Percentiles rank a stretch among this genome's conserved stretches.
These are phyloP conservation scores for Aythya fuligula DNA, from an alignment of 2,797 vertebrate genomes.

Conservation along the genomic window DNA sequence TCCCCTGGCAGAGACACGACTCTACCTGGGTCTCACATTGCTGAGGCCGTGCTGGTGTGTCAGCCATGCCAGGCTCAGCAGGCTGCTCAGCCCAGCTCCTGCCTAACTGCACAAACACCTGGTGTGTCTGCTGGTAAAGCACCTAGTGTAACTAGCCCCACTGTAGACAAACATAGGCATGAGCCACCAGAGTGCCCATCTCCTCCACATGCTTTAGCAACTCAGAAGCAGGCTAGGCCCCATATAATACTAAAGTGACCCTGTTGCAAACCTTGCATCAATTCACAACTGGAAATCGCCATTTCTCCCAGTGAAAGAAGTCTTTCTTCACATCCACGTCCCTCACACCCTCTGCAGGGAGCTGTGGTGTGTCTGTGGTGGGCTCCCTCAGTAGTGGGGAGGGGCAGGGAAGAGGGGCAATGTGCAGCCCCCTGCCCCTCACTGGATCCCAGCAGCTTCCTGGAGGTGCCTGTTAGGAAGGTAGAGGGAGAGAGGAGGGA, in stretches of 20 bases:
- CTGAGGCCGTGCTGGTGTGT: background rate
- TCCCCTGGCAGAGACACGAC: background rate
- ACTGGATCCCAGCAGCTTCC: background rate
- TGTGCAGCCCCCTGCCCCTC: background rate
- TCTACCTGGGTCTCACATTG: fast-evolving
- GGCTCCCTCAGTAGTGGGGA: background rate
- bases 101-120: background rate
- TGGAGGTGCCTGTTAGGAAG: background rate
- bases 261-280: fast-evolving
- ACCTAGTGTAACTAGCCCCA: background rate
- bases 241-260: background rate
- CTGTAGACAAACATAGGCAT: fast-evolving
- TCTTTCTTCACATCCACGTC: fast-evolving
- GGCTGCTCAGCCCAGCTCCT: background rate
- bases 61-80: fast-evolving
- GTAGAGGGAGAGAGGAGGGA: background rate
- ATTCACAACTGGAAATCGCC: background rate
- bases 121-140: background rate
- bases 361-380: fast-evolving
- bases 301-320: background rate
- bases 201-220: fast-evolving
- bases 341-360: background rate
- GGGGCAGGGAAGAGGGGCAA: fast-evolving
- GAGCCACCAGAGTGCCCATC: fast-evolving
- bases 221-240: background rate